These are phyloP conservation scores for Aulostomus chinensis DNA, from an alignment of 2,797 vertebrate genomes.

Conservation along the genomic window DNA sequence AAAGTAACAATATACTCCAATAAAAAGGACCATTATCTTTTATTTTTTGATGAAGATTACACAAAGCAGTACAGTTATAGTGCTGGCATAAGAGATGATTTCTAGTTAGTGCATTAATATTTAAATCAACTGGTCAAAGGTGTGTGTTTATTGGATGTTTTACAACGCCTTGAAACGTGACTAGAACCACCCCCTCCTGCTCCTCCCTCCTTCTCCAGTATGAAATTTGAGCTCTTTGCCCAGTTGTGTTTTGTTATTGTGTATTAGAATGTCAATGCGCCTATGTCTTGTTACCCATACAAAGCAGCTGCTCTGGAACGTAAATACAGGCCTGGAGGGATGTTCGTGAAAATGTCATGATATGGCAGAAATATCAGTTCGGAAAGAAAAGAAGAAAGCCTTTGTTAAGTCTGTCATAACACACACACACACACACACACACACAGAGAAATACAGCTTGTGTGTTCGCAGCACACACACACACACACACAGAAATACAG, in stretches of 20 bases:
- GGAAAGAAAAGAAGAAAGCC: conserved; percentile 24
- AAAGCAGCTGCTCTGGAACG: conserved; percentile 49
- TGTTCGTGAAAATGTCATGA: conserved; percentile 60
- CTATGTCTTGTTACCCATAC: conserved; percentile 53
- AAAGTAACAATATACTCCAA: conserved; percentile 30
- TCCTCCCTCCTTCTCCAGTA: background rate
- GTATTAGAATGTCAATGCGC: conserved; percentile 51
- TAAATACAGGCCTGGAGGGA: conserved; percentile 66
- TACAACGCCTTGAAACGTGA: conserved; percentile 51
- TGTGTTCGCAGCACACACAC: background rate
- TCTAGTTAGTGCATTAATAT: conserved; percentile 51
- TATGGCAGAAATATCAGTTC: conserved; percentile 56
- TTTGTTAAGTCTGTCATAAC: conserved; percentile 19
- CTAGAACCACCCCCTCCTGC: background rate
- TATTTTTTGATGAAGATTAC: conserved; percentile 35
- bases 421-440: conserved; percentile 5
- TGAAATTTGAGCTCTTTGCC: conserved; percentile 26
- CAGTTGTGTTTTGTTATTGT: conserved; percentile 41
- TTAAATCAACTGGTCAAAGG: conserved; percentile 63
- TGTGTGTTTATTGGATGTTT: conserved; percentile 54
- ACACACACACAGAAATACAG: conserved; percentile 13
- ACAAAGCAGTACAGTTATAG: conserved; percentile 33
- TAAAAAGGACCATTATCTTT: conserved; percentile 48
- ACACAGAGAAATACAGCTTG: background rate
- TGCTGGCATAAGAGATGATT: conserved; percentile 30